Base-by-base conservation (phyloP, 1,140 invertebrate species). In the Bathynomus jamesi region DNA sequence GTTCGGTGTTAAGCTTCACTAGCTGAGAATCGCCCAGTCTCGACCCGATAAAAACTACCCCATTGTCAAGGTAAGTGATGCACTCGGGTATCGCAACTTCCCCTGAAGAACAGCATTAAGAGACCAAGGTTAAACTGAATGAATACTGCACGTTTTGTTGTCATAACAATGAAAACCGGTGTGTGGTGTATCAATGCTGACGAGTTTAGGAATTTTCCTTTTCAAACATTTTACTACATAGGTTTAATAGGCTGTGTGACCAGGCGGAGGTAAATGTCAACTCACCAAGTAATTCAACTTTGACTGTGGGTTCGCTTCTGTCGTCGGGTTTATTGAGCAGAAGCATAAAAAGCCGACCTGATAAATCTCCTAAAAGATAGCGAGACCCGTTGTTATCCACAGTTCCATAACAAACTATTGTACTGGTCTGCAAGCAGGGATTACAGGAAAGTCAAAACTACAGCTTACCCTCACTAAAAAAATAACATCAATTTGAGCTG, bases 11-110 rank as follows among this genome's bases (percentile, higher is more conserved):
- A 40, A 99, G 84, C 79, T 95, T 94, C 0, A 99, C 89, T 3
- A 99, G 83, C 75, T 99, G 96, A 0, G 95, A 98, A 83, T 99
- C 97, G 0, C 97, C 97, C 27, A 99, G 85, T 25, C 95, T 87
- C 0, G 96, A 98, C 0, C 97, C 97, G 78, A 99, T 89, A 82
- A 96, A 99, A 64, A 99, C 90, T 28, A 99, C 96, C 60, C 95
- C 95, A 85, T 99, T 99, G 81, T 99, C 97, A 63, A 99, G 84
- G 81, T 99, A 99, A n/a, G 95, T 98, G 80, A 99, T 91, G 80
- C 94, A 96, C 83, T 99, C 96, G 3, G 97, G 95, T 76, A 98
- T 97, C 17, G 94, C 95, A 40, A 97, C 96, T 84, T 98, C 92
- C 46, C 90, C 89, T 69, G 78, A n/a, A n/a, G n/a, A n/a, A n/a